A percentile compares a stretch with the other conserved stretches of the same genome.
These are phyloP conservation scores for Acanthopleura granulata DNA, from an alignment of 2,888 invertebrate genomes.

Conservation along the genomic window DNA sequence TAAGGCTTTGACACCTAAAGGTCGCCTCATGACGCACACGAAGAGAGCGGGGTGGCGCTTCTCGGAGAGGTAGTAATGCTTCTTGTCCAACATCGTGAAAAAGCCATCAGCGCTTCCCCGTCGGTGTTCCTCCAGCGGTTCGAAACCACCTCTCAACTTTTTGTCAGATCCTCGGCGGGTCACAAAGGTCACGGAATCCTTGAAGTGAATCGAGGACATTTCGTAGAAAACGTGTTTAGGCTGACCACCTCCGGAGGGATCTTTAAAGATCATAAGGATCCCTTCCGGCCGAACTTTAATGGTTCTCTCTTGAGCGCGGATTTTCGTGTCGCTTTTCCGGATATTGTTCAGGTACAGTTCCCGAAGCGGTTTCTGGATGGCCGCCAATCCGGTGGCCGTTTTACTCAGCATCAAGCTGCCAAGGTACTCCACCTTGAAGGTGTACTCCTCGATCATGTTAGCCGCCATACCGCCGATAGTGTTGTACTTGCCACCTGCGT, in stretches of 20 bases:
- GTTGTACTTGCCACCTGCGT: constrained; percentile 15
- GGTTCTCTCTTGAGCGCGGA: constrained; percentile 44
- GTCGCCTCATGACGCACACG: constrained; percentile 94
- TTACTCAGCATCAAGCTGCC: constrained; percentile 97
- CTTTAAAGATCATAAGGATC: constrained; percentile 93
- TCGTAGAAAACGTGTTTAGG: constrained; percentile 78
- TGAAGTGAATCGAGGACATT: constrained; percentile 73
- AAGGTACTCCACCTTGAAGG: constrained; percentile 95
- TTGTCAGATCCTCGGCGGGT: constrained; percentile 62
- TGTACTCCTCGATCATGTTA: constrained; percentile 58
- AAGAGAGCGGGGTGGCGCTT: constrained; percentile 96
- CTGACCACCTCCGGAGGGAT: constrained; percentile 95
- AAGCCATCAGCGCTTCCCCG: constrained; percentile 61
- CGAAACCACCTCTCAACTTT: constrained; percentile 74
- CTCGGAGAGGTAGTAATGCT: constrained; percentile 92
- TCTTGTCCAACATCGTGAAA: constrained; percentile 95
- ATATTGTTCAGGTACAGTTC: constrained; percentile 93
- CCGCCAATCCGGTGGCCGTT: constrained; percentile 97
- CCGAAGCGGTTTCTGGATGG: constrained; percentile 95
- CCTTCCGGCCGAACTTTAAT: constrained; percentile 85
- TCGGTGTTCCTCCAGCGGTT: constrained; percentile 75
- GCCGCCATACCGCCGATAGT: constrained; percentile 18
- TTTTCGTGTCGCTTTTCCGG: constrained; percentile 72
- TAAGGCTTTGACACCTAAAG: constrained; percentile 95
- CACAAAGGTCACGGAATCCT: constrained; percentile 62